A percentile compares a stretch with the other conserved stretches of the same genome.
Conservation (phyloP, 2,797 vertebrate genomes). For the Sebastes minor region DNA sequence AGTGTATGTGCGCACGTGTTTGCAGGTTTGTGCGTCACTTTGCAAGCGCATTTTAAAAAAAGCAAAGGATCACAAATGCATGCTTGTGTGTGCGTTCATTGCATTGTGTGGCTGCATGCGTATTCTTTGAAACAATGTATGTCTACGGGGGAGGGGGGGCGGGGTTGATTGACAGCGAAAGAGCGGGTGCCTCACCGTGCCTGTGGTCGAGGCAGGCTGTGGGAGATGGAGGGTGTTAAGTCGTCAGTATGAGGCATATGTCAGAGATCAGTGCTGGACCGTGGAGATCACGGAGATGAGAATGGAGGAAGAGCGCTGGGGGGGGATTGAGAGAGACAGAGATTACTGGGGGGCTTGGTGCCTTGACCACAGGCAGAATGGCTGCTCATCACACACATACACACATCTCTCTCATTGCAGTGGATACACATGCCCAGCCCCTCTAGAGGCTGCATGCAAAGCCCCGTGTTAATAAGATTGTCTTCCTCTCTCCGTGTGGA, state of each 20-base stretch:
- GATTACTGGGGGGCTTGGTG: conserved; percentile 63
- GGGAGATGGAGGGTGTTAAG: conserved; percentile 70
- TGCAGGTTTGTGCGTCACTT: conserved; percentile 14
- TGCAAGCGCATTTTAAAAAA: conserved; percentile 20
- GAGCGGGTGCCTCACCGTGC: conserved; percentile 42
- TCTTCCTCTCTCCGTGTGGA: conserved; percentile 46
- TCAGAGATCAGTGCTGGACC: conserved; percentile 68
- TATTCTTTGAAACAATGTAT: conserved; percentile 30
- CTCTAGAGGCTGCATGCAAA: conserved; percentile 39
- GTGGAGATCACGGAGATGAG: conserved; percentile 60
- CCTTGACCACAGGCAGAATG: conserved; percentile 51
- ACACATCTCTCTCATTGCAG: conserved; percentile 13
- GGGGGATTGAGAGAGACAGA: conserved; percentile 36
- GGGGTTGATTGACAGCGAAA: conserved; percentile 52
- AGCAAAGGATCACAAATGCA: conserved; percentile 16
- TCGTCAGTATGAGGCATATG: conserved; percentile 76
- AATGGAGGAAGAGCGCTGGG: conserved; percentile 32
- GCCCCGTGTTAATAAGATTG: conserved; percentile 53
- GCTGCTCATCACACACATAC: conserved; percentile 34
- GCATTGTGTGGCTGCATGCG: conserved; percentile 15
- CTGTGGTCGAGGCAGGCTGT: conserved; percentile 56
- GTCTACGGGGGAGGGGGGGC: background rate
- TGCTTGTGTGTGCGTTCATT: conserved; percentile 10
- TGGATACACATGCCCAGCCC: conserved; percentile 7
- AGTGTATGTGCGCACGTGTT: background rate